Evolutionary conservation across 1,140 invertebrate genomes (phyloP).

Genomic region (Cherax quadricarinatus): DNA sequence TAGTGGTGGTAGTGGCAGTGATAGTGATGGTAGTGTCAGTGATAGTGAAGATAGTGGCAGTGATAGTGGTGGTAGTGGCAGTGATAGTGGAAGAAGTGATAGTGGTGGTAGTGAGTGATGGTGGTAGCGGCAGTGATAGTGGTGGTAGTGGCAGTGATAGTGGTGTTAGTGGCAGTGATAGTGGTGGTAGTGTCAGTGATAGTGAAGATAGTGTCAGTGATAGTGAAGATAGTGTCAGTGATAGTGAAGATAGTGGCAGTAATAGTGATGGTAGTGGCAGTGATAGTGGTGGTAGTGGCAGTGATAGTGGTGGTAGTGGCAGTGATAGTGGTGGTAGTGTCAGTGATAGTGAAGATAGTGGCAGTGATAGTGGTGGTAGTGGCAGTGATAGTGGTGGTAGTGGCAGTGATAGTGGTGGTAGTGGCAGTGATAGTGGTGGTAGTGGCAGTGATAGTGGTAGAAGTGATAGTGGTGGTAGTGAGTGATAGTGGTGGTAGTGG

Average conservation of each 20-base stretch:
- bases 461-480: neutral
- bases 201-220: no score
- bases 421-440: neutral
- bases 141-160: no score
- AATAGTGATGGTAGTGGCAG: neutral
- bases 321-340: no score
- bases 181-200: no score
- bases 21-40: neutral
- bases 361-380: neutral
- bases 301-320: neutral
- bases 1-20: neutral
- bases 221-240: neutral
- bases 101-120: no score
- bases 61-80: neutral
- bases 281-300: neutral
- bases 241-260: neutral
- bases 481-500: neutral
- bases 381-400: neutral
- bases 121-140: no score
- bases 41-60: neutral
- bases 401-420: neutral
- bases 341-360: no score
- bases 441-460: neutral
- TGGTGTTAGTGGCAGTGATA: no score
- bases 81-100: neutral